A percentile compares a stretch with the other conserved stretches of the same genome.
phyloP scores from a whole-genome alignment of 37 sponge, comb jelly and placozoan genomes.

The Agelas oroides region DNA sequence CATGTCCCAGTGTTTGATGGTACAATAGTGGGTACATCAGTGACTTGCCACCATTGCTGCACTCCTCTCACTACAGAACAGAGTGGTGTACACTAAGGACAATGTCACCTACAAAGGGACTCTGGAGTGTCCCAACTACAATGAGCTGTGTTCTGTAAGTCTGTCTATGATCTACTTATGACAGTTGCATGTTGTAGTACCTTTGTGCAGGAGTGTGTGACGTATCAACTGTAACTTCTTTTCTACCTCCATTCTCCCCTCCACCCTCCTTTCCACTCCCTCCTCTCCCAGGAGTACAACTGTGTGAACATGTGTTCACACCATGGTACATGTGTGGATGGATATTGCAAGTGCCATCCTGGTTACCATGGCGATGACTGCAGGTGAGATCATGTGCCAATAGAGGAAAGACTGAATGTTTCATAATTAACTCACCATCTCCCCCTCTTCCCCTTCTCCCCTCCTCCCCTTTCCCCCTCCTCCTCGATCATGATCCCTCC shows the following conservation, averaged over 20 bases:
- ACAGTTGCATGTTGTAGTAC: too few species aligned
- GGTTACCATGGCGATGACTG: constrained; percentile 78
- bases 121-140: constrained; percentile 51
- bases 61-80: background rate
- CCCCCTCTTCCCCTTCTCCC: too few species aligned
- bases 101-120: constrained; percentile 13
- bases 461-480: background rate
- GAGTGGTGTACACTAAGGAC: background rate
- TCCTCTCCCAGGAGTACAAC: constrained; percentile 23
- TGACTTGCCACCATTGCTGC: too few species aligned
- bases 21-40: too few species aligned
- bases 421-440: too few species aligned
- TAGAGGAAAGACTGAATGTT: too few species aligned
- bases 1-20: too few species aligned
- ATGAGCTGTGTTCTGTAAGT: constrained; percentile 63
- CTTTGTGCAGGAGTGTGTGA: too few species aligned
- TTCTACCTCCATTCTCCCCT: too few species aligned
- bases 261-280: background rate
- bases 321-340: constrained; percentile 39
- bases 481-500: background rate
- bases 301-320: constrained; percentile 59
- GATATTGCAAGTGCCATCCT: constrained; percentile 55
- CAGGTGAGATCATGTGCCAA: constrained; percentile 11
- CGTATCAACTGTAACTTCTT: too few species aligned
- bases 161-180: too few species aligned